Base-by-base conservation (phyloP, 1,140 invertebrate species). In the Lerema accius region DNA sequence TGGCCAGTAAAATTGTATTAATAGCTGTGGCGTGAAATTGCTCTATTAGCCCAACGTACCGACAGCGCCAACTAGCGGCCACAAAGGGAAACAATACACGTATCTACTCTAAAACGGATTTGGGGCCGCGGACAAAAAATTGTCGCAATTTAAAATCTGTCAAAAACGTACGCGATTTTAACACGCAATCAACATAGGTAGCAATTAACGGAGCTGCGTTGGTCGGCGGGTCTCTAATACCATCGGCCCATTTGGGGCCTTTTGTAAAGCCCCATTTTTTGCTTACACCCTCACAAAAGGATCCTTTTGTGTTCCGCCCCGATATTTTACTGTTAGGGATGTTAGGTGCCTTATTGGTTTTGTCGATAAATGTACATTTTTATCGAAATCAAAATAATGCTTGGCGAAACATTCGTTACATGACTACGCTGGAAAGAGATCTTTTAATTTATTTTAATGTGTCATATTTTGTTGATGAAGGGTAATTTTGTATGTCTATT, bases 221-320 rank as follows among this genome's bases (percentile, higher is more conserved):
- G 51, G 39, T n/a, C 39, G 39, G 9, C 4, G 51, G 39, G 19
- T 28, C 45, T 56, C 51, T 64, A 64, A 64, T 64, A 43, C 45
- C 45, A 40, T 64, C 51, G 62, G 62, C 53, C 63, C 43, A 59
- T 59, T 58, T 59, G 28, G 48, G 39, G 37, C 28, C 39, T 65
- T 58, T 43, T 37, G 37, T 59, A 45, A 71, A 61, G 28, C 60
- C 61, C 65, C 65, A 63, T 77, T 77, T 77, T 72, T 77, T 75
- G 67, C 64, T 69, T 60, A 19, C 67, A 65, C 62, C 55, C 63
- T 58, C 63, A 73, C 67, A 71, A 71, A 62, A 59, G 65, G 11
- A 50, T 60, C 65, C 68, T 72, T 69, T 75, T 75, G 69, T 72
- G 63, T 67, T 46, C 56, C 43, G 53, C 50, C 63, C 64, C 56